phyloP scores from a whole-genome alignment of 2,888 invertebrate genomes.

The Drosophila birchii region DNA sequence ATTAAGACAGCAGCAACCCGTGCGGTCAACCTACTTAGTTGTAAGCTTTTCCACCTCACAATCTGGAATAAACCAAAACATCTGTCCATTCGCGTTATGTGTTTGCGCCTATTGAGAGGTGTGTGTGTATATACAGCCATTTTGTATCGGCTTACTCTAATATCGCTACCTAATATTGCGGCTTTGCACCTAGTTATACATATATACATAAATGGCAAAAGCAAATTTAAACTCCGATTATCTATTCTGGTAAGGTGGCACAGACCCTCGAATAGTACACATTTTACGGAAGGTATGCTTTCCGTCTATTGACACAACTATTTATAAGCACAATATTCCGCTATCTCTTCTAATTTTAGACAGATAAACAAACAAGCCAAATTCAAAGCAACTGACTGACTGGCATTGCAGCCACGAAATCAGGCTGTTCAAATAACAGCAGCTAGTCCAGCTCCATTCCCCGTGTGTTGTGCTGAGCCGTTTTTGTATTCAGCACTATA shows the following conservation, averaged over 20 bases:
- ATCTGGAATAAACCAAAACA: conserved; percentile 22
- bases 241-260: conserved; percentile 5
- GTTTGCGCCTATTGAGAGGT: too few relatives aligned
- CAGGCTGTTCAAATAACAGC: conserved; percentile 70
- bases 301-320: conserved; percentile 72
- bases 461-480: conserved; percentile 6
- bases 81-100: conserved; percentile 14
- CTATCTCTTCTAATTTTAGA: conserved; percentile 78
- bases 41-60: conserved; percentile 23
- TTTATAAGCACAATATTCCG: conserved; percentile 67
- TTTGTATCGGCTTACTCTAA: conserved; percentile 7
- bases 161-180: neutral
- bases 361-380: conserved; percentile 55
- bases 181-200: conserved; percentile 20
- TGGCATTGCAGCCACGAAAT: conserved; percentile 61
- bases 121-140: neutral
- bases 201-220: neutral
- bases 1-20: conserved; percentile 19
- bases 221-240: conserved; percentile 17
- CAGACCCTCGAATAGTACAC: conserved; percentile 46
- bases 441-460: conserved; percentile 27
- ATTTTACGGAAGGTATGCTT: conserved; percentile 50
- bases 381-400: conserved; percentile 59
- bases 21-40: neutral
- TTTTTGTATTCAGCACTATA: conserved; percentile 23